Base-by-base conservation (phyloP, 1,140 invertebrate species). In the Drosophila micromelanica region DNA sequence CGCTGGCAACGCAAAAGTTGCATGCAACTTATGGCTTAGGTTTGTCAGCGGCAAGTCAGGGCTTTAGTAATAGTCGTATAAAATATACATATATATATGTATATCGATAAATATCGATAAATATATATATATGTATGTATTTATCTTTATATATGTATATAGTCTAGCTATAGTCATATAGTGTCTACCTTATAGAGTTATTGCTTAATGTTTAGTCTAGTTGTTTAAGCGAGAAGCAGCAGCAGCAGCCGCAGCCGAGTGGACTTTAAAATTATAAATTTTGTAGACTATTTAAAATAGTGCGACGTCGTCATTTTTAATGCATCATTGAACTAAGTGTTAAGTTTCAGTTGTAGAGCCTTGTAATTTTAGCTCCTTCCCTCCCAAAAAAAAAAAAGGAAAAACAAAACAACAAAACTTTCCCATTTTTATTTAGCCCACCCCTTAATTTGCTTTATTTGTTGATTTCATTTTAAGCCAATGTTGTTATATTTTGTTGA, bases 261-360 rank as follows among this genome's bases (percentile, higher is more conserved):
- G 82, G 84, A 87, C 82, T 87, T 89, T 84, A 87, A 87, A 87
- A 82, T 79, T 89, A 89, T 79, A 82, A 61, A 87, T 89, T 87
- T 89, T 76, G 78, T 86, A 76, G 82, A 87, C 82, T 86, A 86
- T 86, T 86, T 87, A 87, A 86, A 86, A 85, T 85, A 85, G 80
- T 84, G 60, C 63, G 49, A 68, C 68, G 68, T 71, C 52, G 61
- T 73, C 70, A 65, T 65, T 73, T 61, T 73, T 67, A 73, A 73
- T 73, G 63, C 70, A 68, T 60, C 68, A 71, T 71, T 71, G 61
- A 71, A 54, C 52, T 71, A 65, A 72, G 32, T 43, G 46, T 57
- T 70, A 72, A 72, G 69, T 46, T 45, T 59, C 55, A 48, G 61
- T 64, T 63, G 40, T 35, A 69, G 52, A 30, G 30, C n/a, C 9